Evolutionary conservation across 2,888 invertebrate genomes (phyloP).

Genomic region (Drosophila acutilabella): DNA sequence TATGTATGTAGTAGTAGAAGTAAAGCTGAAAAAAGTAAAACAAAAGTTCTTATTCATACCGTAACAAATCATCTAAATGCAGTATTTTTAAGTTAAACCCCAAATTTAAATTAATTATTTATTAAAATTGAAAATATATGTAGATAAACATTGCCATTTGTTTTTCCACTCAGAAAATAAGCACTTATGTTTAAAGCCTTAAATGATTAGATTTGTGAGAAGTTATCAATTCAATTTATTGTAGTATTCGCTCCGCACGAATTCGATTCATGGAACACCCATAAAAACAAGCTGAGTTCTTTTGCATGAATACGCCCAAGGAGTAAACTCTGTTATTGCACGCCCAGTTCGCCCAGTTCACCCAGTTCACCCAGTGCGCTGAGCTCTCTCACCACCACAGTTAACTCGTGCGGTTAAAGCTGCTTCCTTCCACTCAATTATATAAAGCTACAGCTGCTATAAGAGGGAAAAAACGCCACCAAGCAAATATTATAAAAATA

Average conservation of each 20-base stretch:
- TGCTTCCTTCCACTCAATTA: constrained; percentile 65
- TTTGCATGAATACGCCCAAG: constrained; percentile 17
- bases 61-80: too few species aligned
- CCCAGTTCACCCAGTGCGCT: background rate
- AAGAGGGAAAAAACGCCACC: constrained; percentile 27
- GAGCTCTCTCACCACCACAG: constrained; percentile 19
- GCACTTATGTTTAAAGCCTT: background rate
- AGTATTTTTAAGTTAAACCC: too few species aligned
- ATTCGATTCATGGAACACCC: background rate
- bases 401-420: constrained; percentile 66
- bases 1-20: too few species aligned
- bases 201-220: background rate
- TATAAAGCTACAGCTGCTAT: constrained; percentile 53
- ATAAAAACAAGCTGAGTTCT: background rate
- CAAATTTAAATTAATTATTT: too few species aligned
- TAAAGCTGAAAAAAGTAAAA: too few species aligned
- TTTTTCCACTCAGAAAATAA: background rate
- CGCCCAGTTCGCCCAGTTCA: constrained; percentile 1
- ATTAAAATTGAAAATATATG: too few species aligned
- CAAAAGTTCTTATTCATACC: too few species aligned
- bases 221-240: constrained; percentile 12
- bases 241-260: background rate
- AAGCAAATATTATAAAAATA: constrained; percentile 33
- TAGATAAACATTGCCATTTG: background rate
- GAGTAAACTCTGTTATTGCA: constrained; percentile 17